A percentile compares a stretch with the other conserved stretches of the same genome.
phyloP scores from a whole-genome alignment of 2,113 vertebrate genomes.

The Ia io region DNA sequence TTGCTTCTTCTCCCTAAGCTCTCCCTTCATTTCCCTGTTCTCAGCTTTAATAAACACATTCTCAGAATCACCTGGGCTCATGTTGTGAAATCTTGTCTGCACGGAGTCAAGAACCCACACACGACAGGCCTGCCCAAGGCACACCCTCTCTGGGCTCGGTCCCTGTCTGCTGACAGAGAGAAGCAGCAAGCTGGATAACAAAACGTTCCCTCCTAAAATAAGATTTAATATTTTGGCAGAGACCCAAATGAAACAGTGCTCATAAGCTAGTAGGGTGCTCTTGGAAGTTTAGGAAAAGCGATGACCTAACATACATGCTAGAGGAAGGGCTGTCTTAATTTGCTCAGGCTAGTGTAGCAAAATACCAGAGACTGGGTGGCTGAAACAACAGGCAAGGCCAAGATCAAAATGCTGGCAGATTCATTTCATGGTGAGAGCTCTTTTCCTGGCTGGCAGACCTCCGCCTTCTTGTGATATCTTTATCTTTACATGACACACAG shows the following conservation, averaged over 20 bases:
- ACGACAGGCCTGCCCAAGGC: no score
- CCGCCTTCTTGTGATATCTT: neutral
- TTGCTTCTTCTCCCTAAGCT: neutral
- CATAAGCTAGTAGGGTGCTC: neutral
- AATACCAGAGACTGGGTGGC: neutral
- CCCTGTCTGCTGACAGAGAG: neutral
- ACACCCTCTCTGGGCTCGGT: neutral
- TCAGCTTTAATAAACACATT: neutral
- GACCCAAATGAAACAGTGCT: neutral
- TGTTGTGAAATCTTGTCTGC: neutral
- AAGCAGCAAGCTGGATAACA: neutral
- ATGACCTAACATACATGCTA: neutral
- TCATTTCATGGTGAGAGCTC: neutral
- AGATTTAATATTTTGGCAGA: neutral
- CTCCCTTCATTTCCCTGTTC: neutral
- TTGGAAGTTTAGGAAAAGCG: neutral
- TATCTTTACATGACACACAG: neutral
- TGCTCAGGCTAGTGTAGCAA: neutral
- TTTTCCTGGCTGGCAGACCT: neutral
- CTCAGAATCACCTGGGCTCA: neutral
- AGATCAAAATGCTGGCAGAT: neutral
- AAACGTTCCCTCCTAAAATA: neutral
- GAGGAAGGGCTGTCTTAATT: neutral
- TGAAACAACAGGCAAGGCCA: neutral
- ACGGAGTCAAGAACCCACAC: neutral